These are phyloP conservation scores for Lemur catta DNA, from an alignment of 2,797 vertebrate species.

Conservation along the genomic window DNA sequence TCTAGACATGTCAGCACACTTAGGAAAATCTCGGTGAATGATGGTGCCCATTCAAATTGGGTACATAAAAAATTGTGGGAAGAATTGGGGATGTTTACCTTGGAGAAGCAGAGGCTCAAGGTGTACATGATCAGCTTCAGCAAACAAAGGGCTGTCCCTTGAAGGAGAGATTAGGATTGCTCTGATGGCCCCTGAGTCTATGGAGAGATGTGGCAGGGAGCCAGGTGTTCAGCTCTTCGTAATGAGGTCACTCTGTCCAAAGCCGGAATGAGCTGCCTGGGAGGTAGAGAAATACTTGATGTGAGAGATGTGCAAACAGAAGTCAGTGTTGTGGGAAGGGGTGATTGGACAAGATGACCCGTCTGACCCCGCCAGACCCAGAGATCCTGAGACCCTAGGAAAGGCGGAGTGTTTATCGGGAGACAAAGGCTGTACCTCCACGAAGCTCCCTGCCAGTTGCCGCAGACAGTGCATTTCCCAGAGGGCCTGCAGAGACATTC, in stretches of 20 bases:
- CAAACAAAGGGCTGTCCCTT: background rate
- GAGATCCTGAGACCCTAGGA: background rate
- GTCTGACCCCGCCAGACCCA: background rate
- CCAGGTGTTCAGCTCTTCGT: background rate
- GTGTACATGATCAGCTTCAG: background rate
- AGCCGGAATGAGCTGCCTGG: background rate
- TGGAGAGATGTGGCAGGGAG: background rate
- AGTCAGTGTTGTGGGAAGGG: background rate
- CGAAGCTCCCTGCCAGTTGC: too few species aligned
- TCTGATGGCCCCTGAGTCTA: background rate
- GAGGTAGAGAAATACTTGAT: accelerated
- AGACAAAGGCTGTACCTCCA: background rate
- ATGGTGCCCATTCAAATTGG: background rate
- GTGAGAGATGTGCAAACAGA: background rate
- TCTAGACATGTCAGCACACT: background rate
- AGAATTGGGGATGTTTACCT: background rate
- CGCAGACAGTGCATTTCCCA: background rate
- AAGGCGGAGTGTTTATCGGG: background rate
- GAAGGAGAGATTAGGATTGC: background rate
- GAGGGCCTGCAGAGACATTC: background rate
- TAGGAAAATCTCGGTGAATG: background rate
- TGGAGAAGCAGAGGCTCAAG: background rate
- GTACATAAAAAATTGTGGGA: background rate
- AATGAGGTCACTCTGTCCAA: background rate
- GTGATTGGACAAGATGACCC: background rate